These are phyloP conservation scores for Oryzias sinensis DNA, from an alignment of 2,797 vertebrate species.

Conservation along the genomic window DNA sequence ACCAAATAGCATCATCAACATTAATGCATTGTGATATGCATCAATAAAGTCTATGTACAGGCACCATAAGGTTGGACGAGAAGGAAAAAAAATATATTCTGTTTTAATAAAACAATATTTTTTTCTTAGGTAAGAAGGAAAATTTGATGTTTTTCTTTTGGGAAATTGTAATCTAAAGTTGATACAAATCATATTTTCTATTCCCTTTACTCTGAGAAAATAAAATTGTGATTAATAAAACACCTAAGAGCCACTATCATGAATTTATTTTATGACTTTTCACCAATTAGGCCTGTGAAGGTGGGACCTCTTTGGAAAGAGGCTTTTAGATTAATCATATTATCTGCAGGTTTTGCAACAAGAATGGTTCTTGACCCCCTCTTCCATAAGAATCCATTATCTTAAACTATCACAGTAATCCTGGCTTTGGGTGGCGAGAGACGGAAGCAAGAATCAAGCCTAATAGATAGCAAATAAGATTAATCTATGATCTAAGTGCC, in stretches of 20 bases:
- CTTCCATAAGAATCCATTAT: conserved; percentile 99
- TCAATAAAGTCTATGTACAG: conserved; percentile 53
- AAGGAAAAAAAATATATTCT: conserved; percentile 57
- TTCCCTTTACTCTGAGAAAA: conserved; percentile 64
- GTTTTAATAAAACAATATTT: conserved; percentile 52
- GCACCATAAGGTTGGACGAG: conserved; percentile 65
- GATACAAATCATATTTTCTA: conserved; percentile 72
- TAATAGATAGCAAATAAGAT: conserved; percentile 99
- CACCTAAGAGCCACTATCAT: conserved; percentile 72
- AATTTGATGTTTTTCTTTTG: conserved; percentile 36
- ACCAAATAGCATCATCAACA: conserved; percentile 63
- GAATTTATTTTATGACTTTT: conserved; percentile 85
- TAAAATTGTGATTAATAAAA: conserved; percentile 70
- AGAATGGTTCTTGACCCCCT: conserved; percentile 94
- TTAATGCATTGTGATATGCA: conserved; percentile 61
- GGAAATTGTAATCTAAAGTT: conserved; percentile 68
- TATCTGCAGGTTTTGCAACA: conserved; percentile 99
- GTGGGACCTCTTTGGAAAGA: conserved; percentile 89
- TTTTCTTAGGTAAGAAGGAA: conserved; percentile 25
- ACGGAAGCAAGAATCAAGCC: conserved; percentile 97
- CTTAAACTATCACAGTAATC: conserved; percentile 99
- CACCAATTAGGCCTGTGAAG: conserved; percentile 94
- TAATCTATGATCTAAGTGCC: conserved; percentile 99
- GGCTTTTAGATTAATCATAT: conserved; percentile 99
- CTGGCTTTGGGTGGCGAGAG: conserved; percentile 98